phyloP scores from a whole-genome alignment of 2,113 vertebrate genomes.

The Acanthisitta chloris region DNA sequence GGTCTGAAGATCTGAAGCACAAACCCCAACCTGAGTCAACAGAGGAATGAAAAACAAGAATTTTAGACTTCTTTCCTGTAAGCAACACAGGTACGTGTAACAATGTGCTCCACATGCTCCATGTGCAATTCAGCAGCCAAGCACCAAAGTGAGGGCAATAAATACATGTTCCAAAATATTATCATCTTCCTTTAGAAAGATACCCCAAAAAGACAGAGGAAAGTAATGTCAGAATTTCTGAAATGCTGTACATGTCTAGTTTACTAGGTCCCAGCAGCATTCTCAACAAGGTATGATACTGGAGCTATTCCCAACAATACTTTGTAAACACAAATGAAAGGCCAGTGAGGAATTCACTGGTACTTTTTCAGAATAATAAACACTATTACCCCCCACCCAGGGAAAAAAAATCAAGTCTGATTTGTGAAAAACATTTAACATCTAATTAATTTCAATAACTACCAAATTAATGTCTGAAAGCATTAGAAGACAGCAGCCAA shows the following conservation, averaged over 20 bases:
- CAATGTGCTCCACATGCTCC: background rate
- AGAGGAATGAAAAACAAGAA: background rate
- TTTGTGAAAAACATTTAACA: background rate
- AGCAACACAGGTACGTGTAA: background rate
- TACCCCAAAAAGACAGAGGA: background rate
- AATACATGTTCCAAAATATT: background rate
- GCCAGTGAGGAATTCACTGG: background rate
- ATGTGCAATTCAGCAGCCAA: background rate
- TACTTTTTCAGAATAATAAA: background rate
- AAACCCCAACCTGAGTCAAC: background rate
- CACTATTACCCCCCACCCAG: background rate
- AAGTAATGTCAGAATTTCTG: background rate
- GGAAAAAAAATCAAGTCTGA: background rate
- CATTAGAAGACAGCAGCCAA: background rate
- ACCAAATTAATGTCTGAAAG: background rate
- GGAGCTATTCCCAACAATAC: background rate
- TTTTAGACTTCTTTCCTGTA: background rate
- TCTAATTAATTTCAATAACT: background rate
- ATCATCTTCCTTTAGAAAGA: background rate
- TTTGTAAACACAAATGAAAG: background rate
- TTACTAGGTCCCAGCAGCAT: background rate
- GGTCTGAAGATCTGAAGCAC: background rate
- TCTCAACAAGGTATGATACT: background rate
- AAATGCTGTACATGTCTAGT: background rate
- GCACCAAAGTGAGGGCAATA: background rate